Evolutionary conservation across 2,888 invertebrate species (phyloP).

Genomic region (Selenia dentaria): DNA sequence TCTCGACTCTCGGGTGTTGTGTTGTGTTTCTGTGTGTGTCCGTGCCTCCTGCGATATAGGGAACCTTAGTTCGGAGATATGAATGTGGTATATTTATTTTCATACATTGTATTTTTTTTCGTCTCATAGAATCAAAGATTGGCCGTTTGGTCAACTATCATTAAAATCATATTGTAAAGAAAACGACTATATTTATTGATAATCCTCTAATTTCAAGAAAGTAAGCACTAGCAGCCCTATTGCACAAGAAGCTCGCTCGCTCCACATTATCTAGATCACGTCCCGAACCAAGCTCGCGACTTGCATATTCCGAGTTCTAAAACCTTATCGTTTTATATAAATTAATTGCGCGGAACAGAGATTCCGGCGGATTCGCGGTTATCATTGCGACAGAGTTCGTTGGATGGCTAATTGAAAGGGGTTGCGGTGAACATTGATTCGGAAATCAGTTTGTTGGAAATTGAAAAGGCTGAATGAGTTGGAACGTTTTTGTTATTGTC

Average conservation of each 20-base stretch:
- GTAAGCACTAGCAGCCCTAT: conserved; percentile 43
- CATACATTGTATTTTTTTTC: too few species aligned
- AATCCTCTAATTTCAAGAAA: background rate
- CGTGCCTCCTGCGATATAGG: too few species aligned
- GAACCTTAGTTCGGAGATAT: too few species aligned
- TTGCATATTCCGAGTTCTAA: conserved; percentile 76
- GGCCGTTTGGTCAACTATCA: too few species aligned
- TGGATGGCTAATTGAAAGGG: conserved; percentile 27
- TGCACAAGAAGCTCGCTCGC: conserved; percentile 43
- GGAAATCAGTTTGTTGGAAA: background rate
- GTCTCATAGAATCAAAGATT: too few species aligned
- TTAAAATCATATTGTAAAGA: too few species aligned
- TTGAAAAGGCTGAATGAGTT: background rate
- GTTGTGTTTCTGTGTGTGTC: too few species aligned
- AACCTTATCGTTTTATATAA: conserved; percentile 80
- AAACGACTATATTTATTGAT: too few species aligned
- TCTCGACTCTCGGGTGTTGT: too few species aligned
- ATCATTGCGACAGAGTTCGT: conserved; percentile 17
- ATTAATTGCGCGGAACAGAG: conserved; percentile 72
- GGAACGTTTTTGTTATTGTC: background rate
- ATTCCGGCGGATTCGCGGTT: conserved; percentile 39
- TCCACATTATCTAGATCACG: conserved; percentile 70
- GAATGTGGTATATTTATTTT: too few species aligned
- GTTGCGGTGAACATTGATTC: conserved; percentile 20
- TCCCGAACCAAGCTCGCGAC: conserved; percentile 66